Evolutionary conservation across 1,140 invertebrate species (phyloP).

Genomic region (Conus ventricosus): DNA sequence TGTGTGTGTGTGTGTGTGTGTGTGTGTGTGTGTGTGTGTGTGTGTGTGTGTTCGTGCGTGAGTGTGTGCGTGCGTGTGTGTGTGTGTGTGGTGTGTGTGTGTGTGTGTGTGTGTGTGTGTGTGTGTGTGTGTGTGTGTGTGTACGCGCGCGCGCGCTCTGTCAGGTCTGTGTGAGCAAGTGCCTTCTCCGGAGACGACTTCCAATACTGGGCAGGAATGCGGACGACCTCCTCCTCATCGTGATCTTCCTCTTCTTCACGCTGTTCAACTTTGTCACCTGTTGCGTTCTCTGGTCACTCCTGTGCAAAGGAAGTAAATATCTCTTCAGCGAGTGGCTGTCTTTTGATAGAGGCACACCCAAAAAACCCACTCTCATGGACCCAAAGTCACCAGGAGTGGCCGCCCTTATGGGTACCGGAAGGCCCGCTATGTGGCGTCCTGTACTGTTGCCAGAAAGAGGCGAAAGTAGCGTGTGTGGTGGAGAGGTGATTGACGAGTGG

Average conservation of each 20-base stretch:
- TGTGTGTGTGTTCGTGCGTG: too few species aligned
- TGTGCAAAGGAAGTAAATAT: neutral
- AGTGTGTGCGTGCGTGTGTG: too few species aligned
- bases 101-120: too few species aligned
- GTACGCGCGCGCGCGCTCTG: too few species aligned
- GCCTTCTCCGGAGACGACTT: neutral
- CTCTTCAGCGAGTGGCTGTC: neutral
- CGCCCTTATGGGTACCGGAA: neutral
- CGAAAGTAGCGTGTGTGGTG: neutral
- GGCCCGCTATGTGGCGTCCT: neutral
- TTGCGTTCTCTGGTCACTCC: neutral
- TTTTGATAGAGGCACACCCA: neutral
- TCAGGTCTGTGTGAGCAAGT: conserved; percentile 11
- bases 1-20: too few species aligned
- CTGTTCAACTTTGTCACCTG: neutral
- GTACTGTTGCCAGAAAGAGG: neutral
- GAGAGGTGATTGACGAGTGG: neutral
- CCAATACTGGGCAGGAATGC: neutral
- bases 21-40: too few species aligned
- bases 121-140: too few species aligned
- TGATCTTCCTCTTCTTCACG: neutral
- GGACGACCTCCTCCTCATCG: neutral
- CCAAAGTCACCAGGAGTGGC: conserved; percentile 4
- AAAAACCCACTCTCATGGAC: neutral
- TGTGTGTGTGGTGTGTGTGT: too few species aligned